Conservation (phyloP, 92 coral and sea anemone genomes). For the Palythoa heliodiscus region DNA sequence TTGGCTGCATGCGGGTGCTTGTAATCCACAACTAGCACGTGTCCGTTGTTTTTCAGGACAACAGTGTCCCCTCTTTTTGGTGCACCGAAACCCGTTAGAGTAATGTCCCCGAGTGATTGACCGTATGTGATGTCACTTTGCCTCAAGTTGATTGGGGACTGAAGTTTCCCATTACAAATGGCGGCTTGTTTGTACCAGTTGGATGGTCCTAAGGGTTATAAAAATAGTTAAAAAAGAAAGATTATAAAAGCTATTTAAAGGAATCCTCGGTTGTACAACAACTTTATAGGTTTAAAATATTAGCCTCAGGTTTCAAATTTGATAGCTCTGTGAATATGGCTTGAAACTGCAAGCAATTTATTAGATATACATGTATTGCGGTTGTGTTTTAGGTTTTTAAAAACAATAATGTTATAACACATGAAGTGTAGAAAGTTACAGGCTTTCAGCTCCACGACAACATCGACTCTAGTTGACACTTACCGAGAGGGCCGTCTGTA, state of each 20-base stretch:
- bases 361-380: no score
- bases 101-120: constrained; percentile 25
- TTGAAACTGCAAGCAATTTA: no score
- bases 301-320: no score
- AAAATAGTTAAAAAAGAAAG: not conserved
- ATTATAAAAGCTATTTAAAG: not conserved
- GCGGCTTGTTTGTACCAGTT: constrained; percentile 41
- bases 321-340: no score
- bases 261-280: no score
- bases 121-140: constrained; percentile 15
- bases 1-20: constrained; percentile 5
- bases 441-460: not conserved
- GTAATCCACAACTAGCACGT: constrained; percentile 16
- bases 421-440: no score
- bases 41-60: constrained; percentile 47
- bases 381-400: no score
- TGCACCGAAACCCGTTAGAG: constrained; percentile 20
- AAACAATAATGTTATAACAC: no score
- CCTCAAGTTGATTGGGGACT: constrained; percentile 68
- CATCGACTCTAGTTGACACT: not conserved
- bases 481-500: not conserved
- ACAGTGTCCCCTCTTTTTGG: not conserved
- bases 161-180: constrained; percentile 16
- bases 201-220: constrained; percentile 43
- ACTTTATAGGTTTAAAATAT: no score